These are phyloP conservation scores for Phenacoccus solenopsis DNA, from an alignment of 1,140 invertebrate genomes.

Conservation along the genomic window DNA sequence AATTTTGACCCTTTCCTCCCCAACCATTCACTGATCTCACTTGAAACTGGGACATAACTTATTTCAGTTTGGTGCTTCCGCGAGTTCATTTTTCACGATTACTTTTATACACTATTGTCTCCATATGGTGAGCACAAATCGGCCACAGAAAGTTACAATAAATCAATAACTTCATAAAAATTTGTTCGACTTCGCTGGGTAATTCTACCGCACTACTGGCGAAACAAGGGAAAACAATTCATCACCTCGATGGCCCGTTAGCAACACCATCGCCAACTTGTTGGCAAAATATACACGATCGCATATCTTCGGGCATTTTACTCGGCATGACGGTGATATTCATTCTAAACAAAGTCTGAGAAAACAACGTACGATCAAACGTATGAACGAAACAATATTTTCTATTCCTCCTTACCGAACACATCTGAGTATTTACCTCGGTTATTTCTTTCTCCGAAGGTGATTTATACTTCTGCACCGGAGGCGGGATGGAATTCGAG, in stretches of 20 bases:
- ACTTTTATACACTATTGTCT: no score
- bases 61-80: no score
- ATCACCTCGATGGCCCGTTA: constrained; percentile 59
- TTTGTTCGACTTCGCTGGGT: no score
- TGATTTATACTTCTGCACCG: constrained; percentile 56
- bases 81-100: no score
- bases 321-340: constrained; percentile 69
- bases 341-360: constrained; percentile 57
- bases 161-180: no score
- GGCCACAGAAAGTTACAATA: no score
- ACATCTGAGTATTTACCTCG: constrained; percentile 39
- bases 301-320: constrained; percentile 59
- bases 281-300: constrained; percentile 87
- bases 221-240: no score
- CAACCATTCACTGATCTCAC: no score
- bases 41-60: no score
- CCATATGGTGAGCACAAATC: no score
- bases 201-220: no score
- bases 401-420: background rate
- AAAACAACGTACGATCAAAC: constrained; percentile 24
- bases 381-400: background rate
- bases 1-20: no score
- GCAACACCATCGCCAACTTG: constrained; percentile 80
- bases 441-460: constrained; percentile 69
- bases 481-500: constrained; percentile 33